Base-by-base conservation (phyloP, 2,797 vertebrate genomes). In the Ctenopoma kingsleyae region DNA sequence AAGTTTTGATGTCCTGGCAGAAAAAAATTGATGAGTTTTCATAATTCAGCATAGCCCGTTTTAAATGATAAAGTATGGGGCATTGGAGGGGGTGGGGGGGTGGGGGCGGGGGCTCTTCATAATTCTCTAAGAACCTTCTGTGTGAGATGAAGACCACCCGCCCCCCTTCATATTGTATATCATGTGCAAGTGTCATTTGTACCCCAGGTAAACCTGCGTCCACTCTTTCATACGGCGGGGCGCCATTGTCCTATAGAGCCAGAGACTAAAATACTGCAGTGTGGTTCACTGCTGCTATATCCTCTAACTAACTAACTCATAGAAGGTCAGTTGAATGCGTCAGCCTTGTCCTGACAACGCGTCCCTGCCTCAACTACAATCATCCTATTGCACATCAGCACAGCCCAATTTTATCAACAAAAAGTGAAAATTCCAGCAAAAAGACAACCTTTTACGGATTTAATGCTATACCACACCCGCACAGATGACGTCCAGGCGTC, bases 251-350 rank as follows among this genome's bases (percentile, higher is more conserved):
- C 85, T 76, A 66, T 65, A 82, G 89, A 83, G 87, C 88, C 87
- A 72, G 65, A 89, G 89, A 85, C 87, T 87, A 83, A 95, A 96
- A 94, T 88, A 86, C 96, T 96, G 97, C 96, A 97, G 96, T 93
- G 88, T 88, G 84, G 71, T 84, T 89, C 87, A 89, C 76, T 89
- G 88, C 87, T 85, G 86, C 90, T 85, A 77, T 73, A 62, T 71
- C 76, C 82, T 90, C 76, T 16, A 74, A 76, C 76, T 71, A 70
- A 80, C 71, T 71, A 71, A 80, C 83, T 83, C 75, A 58, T 54
- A 84, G 80, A 82, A 71, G 90, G 80, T 90, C 87, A 83, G 76
- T n/a, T 71, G 70, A 78, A 87, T 68, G 71, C 70, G 82, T 65
- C 51, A 78, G 61, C 70, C 61, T 16, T 43, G 49, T 69, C 68